phyloP scores from a whole-genome alignment of 2,113 vertebrate species.

The Hyaena hyaena region DNA sequence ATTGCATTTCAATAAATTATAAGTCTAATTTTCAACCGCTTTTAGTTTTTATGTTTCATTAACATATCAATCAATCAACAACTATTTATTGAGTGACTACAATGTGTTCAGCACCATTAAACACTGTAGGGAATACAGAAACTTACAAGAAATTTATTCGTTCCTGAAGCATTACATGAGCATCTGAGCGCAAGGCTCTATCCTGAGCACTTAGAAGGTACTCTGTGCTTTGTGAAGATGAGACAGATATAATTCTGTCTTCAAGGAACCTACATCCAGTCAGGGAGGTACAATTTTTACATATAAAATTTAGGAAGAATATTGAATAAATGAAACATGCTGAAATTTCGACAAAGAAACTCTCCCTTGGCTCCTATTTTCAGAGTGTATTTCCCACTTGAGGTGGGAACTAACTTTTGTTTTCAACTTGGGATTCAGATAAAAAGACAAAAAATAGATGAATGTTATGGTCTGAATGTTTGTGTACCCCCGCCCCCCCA shows the following conservation, averaged over 20 bases:
- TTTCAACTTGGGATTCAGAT: not conserved
- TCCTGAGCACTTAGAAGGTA: not conserved
- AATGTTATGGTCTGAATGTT: not conserved
- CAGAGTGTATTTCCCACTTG: not conserved
- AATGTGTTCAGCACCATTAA: slow-evolving; percentile 59
- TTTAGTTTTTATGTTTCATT: slow-evolving; percentile 71
- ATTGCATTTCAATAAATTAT: slow-evolving; percentile 73
- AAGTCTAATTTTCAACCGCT: slow-evolving; percentile 55
- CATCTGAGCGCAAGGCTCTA: not conserved
- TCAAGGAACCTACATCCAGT: not conserved
- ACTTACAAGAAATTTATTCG: slow-evolving; percentile 45
- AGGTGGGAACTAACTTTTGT: not conserved
- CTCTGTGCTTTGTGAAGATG: not conserved
- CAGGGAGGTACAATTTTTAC: not conserved
- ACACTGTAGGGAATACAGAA: not conserved
- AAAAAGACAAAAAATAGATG: not conserved
- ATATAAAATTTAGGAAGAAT: not conserved
- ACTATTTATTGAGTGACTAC: slow-evolving; percentile 71
- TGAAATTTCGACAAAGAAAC: not conserved
- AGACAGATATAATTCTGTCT: slow-evolving; percentile 20
- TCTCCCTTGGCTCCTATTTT: not conserved
- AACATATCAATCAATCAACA: slow-evolving; percentile 73
- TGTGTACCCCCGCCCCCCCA: not conserved
- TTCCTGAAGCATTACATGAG: slow-evolving; percentile 25
- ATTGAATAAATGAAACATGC: not conserved